These are phyloP conservation scores for Parazoanthus swiftii DNA, from an alignment of 92 coral and sea anemone genomes.

Conservation along the genomic window DNA sequence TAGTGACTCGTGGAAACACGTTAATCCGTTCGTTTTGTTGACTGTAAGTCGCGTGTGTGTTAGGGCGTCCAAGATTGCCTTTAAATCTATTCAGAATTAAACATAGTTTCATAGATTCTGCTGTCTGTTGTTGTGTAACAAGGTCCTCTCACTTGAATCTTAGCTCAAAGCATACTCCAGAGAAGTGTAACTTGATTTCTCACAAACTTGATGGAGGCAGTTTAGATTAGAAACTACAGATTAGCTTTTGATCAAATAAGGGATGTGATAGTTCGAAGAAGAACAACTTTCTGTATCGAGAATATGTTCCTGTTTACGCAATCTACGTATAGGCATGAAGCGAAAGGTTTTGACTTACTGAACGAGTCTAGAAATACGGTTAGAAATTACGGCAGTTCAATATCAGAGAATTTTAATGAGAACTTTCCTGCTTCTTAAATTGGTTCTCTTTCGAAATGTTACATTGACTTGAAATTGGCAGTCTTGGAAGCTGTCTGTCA, in stretches of 20 bases:
- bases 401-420: background rate
- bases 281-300: background rate
- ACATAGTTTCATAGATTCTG: slow-evolving; percentile 40
- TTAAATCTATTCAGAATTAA: slow-evolving; percentile 36
- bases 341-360: background rate
- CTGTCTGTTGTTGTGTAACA: slow-evolving; percentile 7
- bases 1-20: slow-evolving; percentile 36
- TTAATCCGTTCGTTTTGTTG: slow-evolving; percentile 38
- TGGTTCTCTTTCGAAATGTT: background rate
- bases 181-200: background rate
- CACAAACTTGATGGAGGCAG: background rate
- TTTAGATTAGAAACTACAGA: slow-evolving; percentile 24
- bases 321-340: slow-evolving; percentile 26
- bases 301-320: background rate
- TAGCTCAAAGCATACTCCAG: background rate
- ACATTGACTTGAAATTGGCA: slow-evolving; percentile 1
- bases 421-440: background rate
- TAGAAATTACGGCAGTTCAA: background rate
- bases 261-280: background rate
- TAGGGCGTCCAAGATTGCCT: slow-evolving; percentile 44
- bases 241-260: background rate
- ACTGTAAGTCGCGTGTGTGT: slow-evolving; percentile 24
- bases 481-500: background rate
- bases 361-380: background rate
- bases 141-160: background rate